Percentiles rank a stretch among this genome's conserved stretches.
phyloP scores from a whole-genome alignment of 2,888 invertebrate species.

The Rhagonycha fulva region DNA sequence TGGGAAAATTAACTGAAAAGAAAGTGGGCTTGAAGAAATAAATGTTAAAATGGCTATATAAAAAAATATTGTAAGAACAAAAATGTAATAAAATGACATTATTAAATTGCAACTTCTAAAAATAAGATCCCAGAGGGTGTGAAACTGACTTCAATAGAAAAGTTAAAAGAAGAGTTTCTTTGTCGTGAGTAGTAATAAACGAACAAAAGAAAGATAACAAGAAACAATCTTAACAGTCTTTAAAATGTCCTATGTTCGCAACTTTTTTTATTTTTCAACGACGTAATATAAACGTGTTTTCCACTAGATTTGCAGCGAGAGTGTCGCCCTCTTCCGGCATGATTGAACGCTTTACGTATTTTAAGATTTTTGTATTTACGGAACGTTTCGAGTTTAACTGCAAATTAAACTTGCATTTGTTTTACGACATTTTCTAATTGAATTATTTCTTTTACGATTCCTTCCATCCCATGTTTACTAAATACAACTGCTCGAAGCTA shows the following conservation, averaged over 20 bases:
- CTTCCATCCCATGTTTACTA: conserved; percentile 35
- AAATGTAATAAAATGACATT: conserved; percentile 4
- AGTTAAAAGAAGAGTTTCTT: conserved; percentile 17
- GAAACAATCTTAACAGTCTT: conserved; percentile 30
- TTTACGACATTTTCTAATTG: conserved; percentile 46
- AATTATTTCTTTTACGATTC: conserved; percentile 45
- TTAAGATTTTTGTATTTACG: conserved; percentile 39
- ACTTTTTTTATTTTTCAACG: conserved; percentile 32
- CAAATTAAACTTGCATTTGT: conserved; percentile 47
- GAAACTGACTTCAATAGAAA: conserved; percentile 23
- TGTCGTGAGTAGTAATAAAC: conserved; percentile 21
- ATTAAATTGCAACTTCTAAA: conserved; percentile 18
- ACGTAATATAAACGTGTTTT: conserved; percentile 36
- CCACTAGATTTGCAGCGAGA: conserved; percentile 33
- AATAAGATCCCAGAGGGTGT: conserved; percentile 7
- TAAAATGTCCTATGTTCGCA: conserved; percentile 27
- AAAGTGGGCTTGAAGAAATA: background rate
- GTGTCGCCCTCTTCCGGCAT: conserved; percentile 17
- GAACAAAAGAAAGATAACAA: conserved; percentile 30
- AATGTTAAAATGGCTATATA: background rate
- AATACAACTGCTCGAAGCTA: conserved; percentile 19
- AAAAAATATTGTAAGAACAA: conserved; percentile 2
- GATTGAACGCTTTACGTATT: conserved; percentile 37
- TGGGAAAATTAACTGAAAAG: background rate
- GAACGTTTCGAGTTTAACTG: conserved; percentile 46